Evolutionary conservation across 2,888 invertebrate genomes (phyloP), one percentile per base, ranked within the genome.

Genomic region (Lacanobia wlatinum): DNA sequence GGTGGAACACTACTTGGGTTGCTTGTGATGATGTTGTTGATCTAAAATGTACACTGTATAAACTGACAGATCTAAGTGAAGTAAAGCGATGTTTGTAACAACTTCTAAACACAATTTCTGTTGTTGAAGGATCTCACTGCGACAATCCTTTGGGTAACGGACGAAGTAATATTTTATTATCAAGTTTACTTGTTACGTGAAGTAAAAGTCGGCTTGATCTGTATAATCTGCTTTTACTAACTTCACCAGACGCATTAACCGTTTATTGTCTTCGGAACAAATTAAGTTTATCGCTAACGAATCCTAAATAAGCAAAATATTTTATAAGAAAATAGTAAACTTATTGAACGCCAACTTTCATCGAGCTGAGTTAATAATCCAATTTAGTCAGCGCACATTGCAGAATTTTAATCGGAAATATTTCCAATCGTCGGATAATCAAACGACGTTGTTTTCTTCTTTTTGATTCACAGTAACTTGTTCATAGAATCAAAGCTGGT

Each of bases 361-460:
- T 82, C n/a, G 48, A 62, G 56, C 58, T 16, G 28, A 78, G 55
- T 60, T 64, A 9, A 46, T 81, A 78, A 83, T 83, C 66, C 83
- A 83, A 78, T 83, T 78, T 64, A 61, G 52, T n/a, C 40, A 56
- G 63, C 66, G 66, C 34, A 52, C 73, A 67, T 60, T 43, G 56
- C 21, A 64, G 79, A 83, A 67, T 83, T 78, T 83, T 78, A 61
- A 83, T 78, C 59, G 53, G 28, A 59, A 64, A 56, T 63, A 56
- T 67, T 66, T 59, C 21, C 65, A 48, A 55, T 71, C 59, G 60
- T 28, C 48, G 1, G 53, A 18, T 63, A 50, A 67, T 59, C 50
- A 43, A 53, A 59, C 38, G 21, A 28, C 4, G 2, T 66, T 59
- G 16, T 55, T 63, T 76, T 67, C 14, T 58, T 52, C 14, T 28